Evolutionary conservation across 2,113 vertebrate species (phyloP).

Genomic region (Neomonachus schauinslandi): DNA sequence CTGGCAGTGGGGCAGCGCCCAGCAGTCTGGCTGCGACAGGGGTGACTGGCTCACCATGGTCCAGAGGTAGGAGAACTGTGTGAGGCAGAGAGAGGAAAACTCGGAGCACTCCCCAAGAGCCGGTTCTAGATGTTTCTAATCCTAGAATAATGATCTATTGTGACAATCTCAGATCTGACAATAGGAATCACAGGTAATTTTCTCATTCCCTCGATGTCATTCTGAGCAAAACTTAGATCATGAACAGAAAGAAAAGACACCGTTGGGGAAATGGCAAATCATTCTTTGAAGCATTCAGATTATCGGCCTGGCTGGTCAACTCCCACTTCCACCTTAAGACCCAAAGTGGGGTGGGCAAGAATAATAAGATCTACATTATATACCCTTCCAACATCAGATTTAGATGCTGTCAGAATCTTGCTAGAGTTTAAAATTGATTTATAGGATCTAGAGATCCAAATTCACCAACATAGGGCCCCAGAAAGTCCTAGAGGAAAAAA

Average conservation of each 20-base stretch:
- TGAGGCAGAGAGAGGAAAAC: neutral
- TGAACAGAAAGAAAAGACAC: conserved; percentile 7
- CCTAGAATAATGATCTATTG: conserved; percentile 21
- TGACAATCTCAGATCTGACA: conserved; percentile 46
- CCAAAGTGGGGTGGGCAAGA: neutral
- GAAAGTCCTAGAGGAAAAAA: neutral
- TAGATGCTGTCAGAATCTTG: neutral
- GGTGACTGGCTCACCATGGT: neutral
- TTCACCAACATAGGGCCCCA: neutral
- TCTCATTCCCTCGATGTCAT: conserved; percentile 49
- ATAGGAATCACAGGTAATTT: conserved; percentile 63
- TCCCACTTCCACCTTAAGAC: neutral
- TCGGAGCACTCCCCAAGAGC: neutral
- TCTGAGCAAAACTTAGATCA: conserved; percentile 38
- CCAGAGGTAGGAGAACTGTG: neutral
- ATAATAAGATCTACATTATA: neutral
- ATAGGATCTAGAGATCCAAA: neutral
- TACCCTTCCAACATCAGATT: neutral
- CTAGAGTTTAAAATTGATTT: neutral
- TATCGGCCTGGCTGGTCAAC: neutral
- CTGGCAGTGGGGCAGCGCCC: neutral
- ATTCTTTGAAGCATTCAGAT: neutral
- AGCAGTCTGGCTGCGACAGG: neutral
- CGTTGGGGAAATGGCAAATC: neutral
- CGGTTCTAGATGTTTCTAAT: neutral